Evolutionary conservation across 2,113 vertebrate genomes (phyloP).

Genomic region (Anser brachyrhynchus): DNA sequence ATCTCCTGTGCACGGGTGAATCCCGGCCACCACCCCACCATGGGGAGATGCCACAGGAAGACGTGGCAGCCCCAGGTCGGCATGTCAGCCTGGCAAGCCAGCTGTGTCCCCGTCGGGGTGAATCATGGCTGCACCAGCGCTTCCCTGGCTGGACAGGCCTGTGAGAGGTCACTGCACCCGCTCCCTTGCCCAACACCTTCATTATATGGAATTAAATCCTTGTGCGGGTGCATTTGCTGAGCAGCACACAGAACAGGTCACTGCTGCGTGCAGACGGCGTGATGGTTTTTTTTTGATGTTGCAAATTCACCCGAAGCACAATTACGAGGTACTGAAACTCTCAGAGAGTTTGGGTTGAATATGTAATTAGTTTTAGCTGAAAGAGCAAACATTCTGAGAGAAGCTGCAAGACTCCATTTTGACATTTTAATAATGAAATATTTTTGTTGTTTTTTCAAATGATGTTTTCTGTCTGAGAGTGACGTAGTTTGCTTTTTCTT

Average conservation of each 20-base stretch:
- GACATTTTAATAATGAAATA: neutral
- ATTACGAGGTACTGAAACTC: neutral
- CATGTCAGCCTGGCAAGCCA: accelerated
- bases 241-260: neutral
- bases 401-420: neutral
- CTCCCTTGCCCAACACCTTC: neutral
- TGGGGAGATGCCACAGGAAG: neutral
- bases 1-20: neutral
- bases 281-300: neutral
- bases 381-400: neutral
- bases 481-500: conserved; percentile 10
- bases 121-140: neutral
- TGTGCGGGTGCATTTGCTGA: accelerated
- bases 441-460: neutral
- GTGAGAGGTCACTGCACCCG: accelerated
- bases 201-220: neutral
- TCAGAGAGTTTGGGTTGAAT: neutral
- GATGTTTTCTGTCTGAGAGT: neutral
- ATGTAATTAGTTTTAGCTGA: neutral
- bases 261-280: accelerated
- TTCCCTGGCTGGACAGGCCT: neutral
- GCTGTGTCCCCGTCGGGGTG: neutral
- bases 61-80: accelerated
- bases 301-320: neutral
- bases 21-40: too few relatives aligned